Evolutionary conservation across 1,140 invertebrate genomes (phyloP).

Genomic region (Anastrepha obliqua): DNA sequence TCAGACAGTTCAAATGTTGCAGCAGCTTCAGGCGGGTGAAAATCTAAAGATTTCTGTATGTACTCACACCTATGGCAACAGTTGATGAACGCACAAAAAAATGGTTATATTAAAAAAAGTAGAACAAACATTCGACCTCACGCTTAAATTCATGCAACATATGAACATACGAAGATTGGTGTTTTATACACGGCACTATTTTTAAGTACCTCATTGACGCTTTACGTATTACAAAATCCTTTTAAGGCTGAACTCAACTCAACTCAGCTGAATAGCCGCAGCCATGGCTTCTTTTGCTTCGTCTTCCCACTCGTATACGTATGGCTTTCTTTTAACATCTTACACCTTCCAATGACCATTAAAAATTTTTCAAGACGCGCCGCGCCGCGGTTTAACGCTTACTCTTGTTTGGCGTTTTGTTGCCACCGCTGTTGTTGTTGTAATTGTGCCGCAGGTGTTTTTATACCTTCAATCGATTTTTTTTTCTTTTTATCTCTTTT

Average conservation of each 20-base stretch:
- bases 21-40: constrained; percentile 1
- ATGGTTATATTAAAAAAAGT: background rate
- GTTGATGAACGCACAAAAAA: background rate
- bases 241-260: constrained; percentile 23
- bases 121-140: background rate
- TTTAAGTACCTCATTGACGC: constrained; percentile 49
- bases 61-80: background rate
- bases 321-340: constrained; percentile 14
- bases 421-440: background rate
- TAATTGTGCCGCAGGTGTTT: constrained; percentile 50
- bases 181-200: constrained; percentile 30
- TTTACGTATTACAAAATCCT: constrained; percentile 42
- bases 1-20: constrained; percentile 36
- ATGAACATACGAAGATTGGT: background rate
- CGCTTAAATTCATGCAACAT: background rate
- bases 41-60: constrained; percentile 1
- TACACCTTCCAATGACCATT: constrained; percentile 50
- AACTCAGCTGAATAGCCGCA: background rate
- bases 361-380: constrained; percentile 33
- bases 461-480: constrained; percentile 50
- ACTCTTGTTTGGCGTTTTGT: background rate
- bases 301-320: constrained; percentile 4
- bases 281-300: background rate
- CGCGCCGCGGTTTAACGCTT: background rate
- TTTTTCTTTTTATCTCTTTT: background rate